Evolutionary conservation across 1,140 invertebrate species (phyloP), one percentile per base, ranked within the genome.

Genomic region (Cyclargus thomasi): DNA sequence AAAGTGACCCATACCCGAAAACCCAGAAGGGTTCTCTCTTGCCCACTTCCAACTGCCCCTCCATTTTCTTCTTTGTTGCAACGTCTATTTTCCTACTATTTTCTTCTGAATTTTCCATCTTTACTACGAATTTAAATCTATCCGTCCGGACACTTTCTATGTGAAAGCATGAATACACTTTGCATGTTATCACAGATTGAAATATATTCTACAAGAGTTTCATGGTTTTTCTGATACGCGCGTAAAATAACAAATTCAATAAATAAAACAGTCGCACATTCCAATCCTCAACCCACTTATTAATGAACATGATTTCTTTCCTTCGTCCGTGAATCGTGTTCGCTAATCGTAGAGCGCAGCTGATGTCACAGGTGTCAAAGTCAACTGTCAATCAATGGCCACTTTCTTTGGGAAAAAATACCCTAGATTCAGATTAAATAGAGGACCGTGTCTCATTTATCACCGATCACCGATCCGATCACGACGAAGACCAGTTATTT

Each of bases 1-100:
- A 96, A 3, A 97, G 80, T 0, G 96, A 97, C 11, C 96, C 96
- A 76, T 97, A 97, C 0, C 95, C 96, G 76, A 97, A 97, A 16
- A 97, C 92, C 96, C 96, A 97, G 65, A 91, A 77, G n/a, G 86
- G 79, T 64, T 85, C 82, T 67, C 81, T 85, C 55, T 59, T 59
- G 8, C 21, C 53, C 7, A 7, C 55, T 8, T 59, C 17, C 10
- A 59, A 21, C 18, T 59, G 18, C 8, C 6, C 20, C 6, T 20
- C 55, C 55, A 21, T 20, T 20, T 8, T 59, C 18, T 20, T 20
- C 10, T 21, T 59, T 21, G 55, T 20, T 11, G 7, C 10, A 11
- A 22, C 14, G 20, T 59, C 18, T 59, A 59, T 11, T 59, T 18
- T 59, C 4, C 55, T 59, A 20, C 18, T 20, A 20, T 8, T 59